Percentiles rank a stretch among this genome's conserved stretches.
Evolutionary conservation across 1,140 invertebrate species (phyloP).

Genomic region (Papilio dardanus): DNA sequence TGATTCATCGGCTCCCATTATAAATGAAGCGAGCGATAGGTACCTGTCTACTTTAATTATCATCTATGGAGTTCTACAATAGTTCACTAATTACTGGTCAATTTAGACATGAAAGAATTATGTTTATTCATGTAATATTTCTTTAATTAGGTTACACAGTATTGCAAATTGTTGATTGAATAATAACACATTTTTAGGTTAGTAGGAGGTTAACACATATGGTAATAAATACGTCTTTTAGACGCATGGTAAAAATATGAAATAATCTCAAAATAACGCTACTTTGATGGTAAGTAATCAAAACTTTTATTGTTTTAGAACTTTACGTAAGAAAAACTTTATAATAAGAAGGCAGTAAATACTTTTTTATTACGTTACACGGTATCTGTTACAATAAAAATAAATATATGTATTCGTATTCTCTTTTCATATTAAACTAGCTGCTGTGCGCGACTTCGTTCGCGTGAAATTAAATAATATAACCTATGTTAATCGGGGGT

Average conservation of each 20-base stretch:
- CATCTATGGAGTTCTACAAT: background rate
- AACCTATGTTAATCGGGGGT: too few relatives aligned
- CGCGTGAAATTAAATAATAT: too few relatives aligned
- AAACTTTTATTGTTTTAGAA: background rate
- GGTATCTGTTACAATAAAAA: background rate
- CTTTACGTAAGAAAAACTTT: background rate
- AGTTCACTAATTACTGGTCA: background rate
- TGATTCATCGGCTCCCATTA: constrained; percentile 15
- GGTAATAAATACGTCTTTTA: too few relatives aligned
- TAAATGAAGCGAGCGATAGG: background rate
- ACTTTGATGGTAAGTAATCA: background rate
- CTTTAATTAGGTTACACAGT: background rate
- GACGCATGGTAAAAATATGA: background rate
- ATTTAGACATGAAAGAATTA: background rate
- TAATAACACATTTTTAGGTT: background rate
- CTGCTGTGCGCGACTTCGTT: too few relatives aligned
- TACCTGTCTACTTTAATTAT: constrained; percentile 21
- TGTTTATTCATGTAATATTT: background rate
- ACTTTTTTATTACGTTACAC: background rate
- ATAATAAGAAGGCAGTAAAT: background rate
- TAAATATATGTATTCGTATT: background rate
- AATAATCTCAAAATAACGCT: too few relatives aligned
- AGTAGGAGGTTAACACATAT: too few relatives aligned
- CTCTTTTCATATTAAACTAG: background rate
- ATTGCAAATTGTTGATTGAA: background rate